Base-by-base conservation (phyloP, 2,888 invertebrate genomes). In the Drosophila infuscata region DNA sequence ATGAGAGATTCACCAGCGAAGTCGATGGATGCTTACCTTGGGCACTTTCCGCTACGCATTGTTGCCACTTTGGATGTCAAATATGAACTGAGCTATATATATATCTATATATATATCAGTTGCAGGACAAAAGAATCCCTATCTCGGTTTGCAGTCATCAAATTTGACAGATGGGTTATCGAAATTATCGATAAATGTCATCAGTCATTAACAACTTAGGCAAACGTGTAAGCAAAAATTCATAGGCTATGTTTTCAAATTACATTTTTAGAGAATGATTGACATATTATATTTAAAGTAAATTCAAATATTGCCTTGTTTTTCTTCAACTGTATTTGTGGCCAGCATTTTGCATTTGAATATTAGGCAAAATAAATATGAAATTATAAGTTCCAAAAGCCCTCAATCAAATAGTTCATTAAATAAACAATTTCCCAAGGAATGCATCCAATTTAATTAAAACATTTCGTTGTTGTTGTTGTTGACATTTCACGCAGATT, bases 271-370 rank as follows among this genome's bases (percentile, higher is more conserved):
- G 1, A 49, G 3, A 17, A 20, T 20, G 3, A 15, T 15, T 33
- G 20, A 1, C 20, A 20, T 3, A 7, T 15, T 11, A 43, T 11
- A 43, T 20, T 46, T 20, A 25, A 46, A 25, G 15, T 25, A 8
- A 8, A 25, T 15, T 15, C 7, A 15, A 46, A 46, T 15, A 25
- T 46, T 46, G 12, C 7, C 25, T 35, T 17, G 20, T 3, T 7
- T 25, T 35, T 25, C 52, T 20, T 12, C 46, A 32, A 15, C 20
- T 33, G 33, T 20, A 43, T 30, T 35, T 58, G 41, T 43, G 54
- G 12, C 7, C 32, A 43, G 35, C 35, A 74, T n/a, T 3, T 54
- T 65, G 53, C 69, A 79, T 82, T 80, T 72, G 64, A 80, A 67
- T 80, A 62, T 61, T 4, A 2, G 4, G 7, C 20, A 46, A 76